Base-by-base conservation (phyloP, 2,797 vertebrate species). In the Parotocinclus haroldoi region DNA sequence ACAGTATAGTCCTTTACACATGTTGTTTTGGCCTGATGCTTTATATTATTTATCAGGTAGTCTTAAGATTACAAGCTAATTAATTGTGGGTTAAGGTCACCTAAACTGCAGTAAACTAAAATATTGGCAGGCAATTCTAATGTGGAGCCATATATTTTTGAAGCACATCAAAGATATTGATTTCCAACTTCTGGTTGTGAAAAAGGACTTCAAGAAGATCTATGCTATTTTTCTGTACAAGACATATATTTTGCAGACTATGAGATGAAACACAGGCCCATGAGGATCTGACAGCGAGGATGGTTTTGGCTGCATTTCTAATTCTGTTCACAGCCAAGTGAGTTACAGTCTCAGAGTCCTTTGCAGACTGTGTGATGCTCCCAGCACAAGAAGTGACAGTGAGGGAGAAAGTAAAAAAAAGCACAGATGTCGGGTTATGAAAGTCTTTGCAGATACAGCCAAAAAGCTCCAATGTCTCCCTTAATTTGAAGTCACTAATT, bases 331-430 rank as follows among this genome's bases (percentile, higher is more conserved):
- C 27, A 27, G 27, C 27, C 27, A 27, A 27, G 27, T 72, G 65
- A 74, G 70, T 78, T 72, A 75, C 80, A 74, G 76, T 76, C 76
- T 80, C 66, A 14, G 58, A 71, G 78, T 84, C 82, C 83, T 80
- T 80, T 76, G 65, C 75, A 79, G 70, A 49, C 17, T 72, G 78
- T 72, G 78, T 74, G 71, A 11, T 7, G 16, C 9, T 16, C n/a
- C 13, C 14, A 17, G 42, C 19, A 56, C 37, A n/a, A n/a, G n/a
- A n/a, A n/a, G n/a, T 4, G 8, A 38, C 10, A 60, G 50, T 50
- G 18, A 64, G 63, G 13, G 48, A 58, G 50, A 44, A 45, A 4
- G 40, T 17, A 37, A 68, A 44, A 68, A 44, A 53, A 46, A 54
- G 46, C 38, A 2, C 45, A 66, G 48, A 61, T 54, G 45, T 53